Percentiles rank a stretch among this genome's conserved stretches.
Evolutionary conservation across 2,113 vertebrate species (phyloP).

Genomic region (Ochotona princeps): DNA sequence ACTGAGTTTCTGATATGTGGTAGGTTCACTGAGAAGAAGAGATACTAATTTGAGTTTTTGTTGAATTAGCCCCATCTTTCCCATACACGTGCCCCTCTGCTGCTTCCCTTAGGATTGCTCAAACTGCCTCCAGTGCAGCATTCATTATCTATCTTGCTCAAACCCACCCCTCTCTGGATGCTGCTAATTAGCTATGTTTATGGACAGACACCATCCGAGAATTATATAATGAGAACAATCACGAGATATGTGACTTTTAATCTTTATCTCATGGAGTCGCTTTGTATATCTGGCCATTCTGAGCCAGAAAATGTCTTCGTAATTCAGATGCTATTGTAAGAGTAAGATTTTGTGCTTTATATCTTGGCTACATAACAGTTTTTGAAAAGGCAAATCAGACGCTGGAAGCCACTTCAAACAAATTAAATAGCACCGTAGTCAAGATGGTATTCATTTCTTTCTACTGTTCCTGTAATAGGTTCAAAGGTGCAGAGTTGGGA

Average conservation of each 20-base stretch:
- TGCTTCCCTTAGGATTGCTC: slow-evolving; percentile 43
- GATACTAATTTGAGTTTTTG: slow-evolving; percentile 56
- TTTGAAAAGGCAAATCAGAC: slow-evolving; percentile 55
- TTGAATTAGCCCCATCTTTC: neutral
- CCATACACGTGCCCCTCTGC: neutral
- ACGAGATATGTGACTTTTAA: slow-evolving; percentile 45
- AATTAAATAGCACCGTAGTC: slow-evolving; percentile 49
- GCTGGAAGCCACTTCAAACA: slow-evolving; percentile 55
- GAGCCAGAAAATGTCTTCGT: slow-evolving; percentile 17
- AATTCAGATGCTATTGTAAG: slow-evolving; percentile 33
- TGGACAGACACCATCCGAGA: slow-evolving; percentile 18
- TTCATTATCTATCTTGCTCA: slow-evolving; percentile 42
- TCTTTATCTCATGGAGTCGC: slow-evolving; percentile 45
- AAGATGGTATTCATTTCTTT: slow-evolving; percentile 53
- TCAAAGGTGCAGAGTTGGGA: slow-evolving; percentile 22
- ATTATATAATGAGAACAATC: slow-evolving; percentile 53
- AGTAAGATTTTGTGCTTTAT: slow-evolving; percentile 55
- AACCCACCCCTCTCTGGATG: neutral
- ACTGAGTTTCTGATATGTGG: neutral
- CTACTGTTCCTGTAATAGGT: slow-evolving; percentile 55
- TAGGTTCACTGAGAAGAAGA: slow-evolving; percentile 33
- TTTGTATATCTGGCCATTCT: slow-evolving; percentile 37
- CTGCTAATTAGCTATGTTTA: slow-evolving; percentile 61
- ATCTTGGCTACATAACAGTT: slow-evolving; percentile 38
- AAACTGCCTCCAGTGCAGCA: slow-evolving; percentile 22